Percentiles rank a stretch among this genome's conserved stretches.
These are phyloP conservation scores for Congeria kusceri DNA, from an alignment of 2,888 invertebrate species.

Conservation along the genomic window DNA sequence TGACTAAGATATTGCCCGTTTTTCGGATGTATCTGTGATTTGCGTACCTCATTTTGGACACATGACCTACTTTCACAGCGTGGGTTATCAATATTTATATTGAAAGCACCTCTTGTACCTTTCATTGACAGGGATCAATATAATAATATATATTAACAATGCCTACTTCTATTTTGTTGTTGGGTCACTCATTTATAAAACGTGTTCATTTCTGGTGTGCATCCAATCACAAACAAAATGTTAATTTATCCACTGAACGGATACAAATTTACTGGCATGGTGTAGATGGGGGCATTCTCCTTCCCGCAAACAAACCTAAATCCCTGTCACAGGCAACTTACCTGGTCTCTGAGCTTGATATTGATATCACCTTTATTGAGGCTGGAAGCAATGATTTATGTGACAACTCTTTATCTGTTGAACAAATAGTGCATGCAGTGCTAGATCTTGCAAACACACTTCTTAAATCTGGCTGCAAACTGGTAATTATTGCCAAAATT, in stretches of 20 bases:
- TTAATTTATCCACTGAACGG: background rate
- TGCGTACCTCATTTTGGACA: too few species aligned
- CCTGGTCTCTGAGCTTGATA: too few species aligned
- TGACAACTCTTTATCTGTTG: too few species aligned
- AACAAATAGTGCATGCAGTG: too few species aligned
- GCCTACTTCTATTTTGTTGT: background rate
- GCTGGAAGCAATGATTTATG: slow-evolving; percentile 1
- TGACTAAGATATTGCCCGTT: too few species aligned
- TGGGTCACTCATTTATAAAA: background rate
- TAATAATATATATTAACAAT: too few species aligned
- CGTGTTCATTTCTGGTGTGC: background rate
- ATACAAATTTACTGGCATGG: slow-evolving; percentile 6
- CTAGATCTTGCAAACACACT: background rate
- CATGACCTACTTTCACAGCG: too few species aligned
- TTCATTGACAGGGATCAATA: too few species aligned
- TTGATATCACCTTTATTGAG: background rate
- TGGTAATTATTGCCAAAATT: slow-evolving; percentile 1
- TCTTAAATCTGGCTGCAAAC: background rate
- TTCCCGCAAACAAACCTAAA: background rate
- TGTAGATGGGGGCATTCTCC: background rate
- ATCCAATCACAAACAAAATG: background rate
- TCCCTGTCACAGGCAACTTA: too few species aligned
- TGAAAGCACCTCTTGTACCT: too few species aligned
- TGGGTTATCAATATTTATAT: too few species aligned
- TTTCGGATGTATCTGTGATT: too few species aligned